These are phyloP conservation scores for Mythimna vitellina DNA, from an alignment of 2,888 invertebrate species.

Conservation along the genomic window DNA sequence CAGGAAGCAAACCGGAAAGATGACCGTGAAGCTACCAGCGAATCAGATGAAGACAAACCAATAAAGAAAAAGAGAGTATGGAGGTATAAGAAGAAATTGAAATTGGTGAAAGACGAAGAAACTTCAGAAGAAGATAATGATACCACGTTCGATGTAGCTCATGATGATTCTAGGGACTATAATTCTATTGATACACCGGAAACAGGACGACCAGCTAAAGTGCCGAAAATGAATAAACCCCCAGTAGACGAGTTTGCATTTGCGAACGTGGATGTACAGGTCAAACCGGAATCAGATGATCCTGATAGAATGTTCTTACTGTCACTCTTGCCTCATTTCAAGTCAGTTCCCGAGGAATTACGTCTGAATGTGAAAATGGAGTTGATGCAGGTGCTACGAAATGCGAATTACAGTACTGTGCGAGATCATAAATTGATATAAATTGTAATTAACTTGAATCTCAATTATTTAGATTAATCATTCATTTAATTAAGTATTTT, in stretches of 20 bases:
- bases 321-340: constrained; percentile 84
- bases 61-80: constrained; percentile 68
- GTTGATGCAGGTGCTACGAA: constrained; percentile 84
- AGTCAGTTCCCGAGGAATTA: constrained; percentile 81
- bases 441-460: constrained; percentile 17
- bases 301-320: constrained; percentile 84
- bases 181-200: constrained; percentile 65
- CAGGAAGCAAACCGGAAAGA: constrained; percentile 62
- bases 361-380: constrained; percentile 85
- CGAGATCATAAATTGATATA: constrained; percentile 75
- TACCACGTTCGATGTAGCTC: constrained; percentile 64
- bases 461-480: constrained; percentile 1
- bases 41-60: constrained; percentile 70
- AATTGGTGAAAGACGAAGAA: constrained; percentile 73
- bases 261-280: constrained; percentile 79
- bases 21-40: constrained; percentile 67
- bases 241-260: constrained; percentile 79
- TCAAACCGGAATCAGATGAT: constrained; percentile 77
- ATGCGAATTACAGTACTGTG: constrained; percentile 75
- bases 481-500: constrained; percentile 19
- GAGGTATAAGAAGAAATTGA: constrained; percentile 76
- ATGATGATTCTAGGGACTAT: constrained; percentile 67
- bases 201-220: constrained; percentile 60
- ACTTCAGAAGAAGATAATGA: constrained; percentile 77
- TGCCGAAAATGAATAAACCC: constrained; percentile 61